These are phyloP conservation scores for Triplophysa tibetana DNA, from an alignment of 2,113 vertebrate genomes.

Conservation along the genomic window DNA sequence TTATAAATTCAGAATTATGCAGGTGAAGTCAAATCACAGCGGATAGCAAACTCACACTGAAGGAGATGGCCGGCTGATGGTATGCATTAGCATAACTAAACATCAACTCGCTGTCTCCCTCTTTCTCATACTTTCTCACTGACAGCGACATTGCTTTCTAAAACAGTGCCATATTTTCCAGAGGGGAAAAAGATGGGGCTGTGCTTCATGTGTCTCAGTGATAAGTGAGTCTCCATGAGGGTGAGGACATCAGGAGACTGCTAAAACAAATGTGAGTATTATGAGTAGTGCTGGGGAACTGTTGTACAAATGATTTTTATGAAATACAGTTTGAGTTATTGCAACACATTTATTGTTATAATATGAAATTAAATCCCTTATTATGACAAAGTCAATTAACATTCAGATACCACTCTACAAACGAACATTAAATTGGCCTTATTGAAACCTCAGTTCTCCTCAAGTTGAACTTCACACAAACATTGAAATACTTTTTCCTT, in stretches of 20 bases:
- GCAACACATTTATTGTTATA: no score
- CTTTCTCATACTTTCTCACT: constrained; percentile 4
- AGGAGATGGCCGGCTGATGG: constrained; percentile 25
- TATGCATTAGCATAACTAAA: constrained; percentile 41
- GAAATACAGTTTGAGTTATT: neutral
- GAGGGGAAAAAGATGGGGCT: neutral
- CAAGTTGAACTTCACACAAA: no score
- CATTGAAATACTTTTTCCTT: no score
- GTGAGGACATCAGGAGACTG: constrained; percentile 24
- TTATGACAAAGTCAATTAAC: no score
- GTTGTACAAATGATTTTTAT: neutral
- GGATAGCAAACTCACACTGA: constrained; percentile 12
- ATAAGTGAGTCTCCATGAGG: constrained; percentile 30
- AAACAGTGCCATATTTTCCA: constrained; percentile 24
- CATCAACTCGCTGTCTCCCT: constrained; percentile 1
- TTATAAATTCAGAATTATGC: constrained; percentile 44
- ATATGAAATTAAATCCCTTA: no score
- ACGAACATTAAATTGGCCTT: no score
- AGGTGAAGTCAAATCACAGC: constrained; percentile 33
- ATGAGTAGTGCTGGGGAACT: neutral
- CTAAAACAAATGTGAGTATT: constrained; percentile 23
- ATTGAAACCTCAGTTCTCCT: no score
- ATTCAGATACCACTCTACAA: no score
- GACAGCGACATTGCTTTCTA: neutral
- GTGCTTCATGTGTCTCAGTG: constrained; percentile 18